Evolutionary conservation across 2,888 invertebrate species (phyloP).

Genomic region (Drosophila cognata): DNA sequence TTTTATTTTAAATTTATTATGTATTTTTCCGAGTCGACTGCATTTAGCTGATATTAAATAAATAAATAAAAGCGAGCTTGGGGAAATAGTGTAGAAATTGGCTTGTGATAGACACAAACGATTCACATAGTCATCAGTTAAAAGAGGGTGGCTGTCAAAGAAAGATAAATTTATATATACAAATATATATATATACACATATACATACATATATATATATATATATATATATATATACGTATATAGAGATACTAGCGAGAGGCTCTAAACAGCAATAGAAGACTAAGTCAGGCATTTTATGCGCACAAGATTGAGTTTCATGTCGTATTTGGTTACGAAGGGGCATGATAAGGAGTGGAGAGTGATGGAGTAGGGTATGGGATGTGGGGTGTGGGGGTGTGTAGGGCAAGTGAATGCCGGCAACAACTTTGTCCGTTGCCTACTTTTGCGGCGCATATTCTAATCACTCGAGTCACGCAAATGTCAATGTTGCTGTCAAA

Average conservation of each 20-base stretch:
- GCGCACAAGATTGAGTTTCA: conserved; percentile 38
- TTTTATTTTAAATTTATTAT: neutral
- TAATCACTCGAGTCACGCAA: conserved; percentile 79
- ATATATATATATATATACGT: neutral
- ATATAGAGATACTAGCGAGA: neutral
- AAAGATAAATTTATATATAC: neutral
- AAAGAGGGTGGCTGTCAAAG: neutral
- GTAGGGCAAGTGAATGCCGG: neutral
- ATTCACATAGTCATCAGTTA: conserved; percentile 19
- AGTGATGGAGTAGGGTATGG: neutral
- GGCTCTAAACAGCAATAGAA: conserved; percentile 29
- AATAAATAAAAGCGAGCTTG: neutral
- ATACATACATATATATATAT: neutral
- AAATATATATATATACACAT: neutral
- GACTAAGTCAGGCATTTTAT: conserved; percentile 48
- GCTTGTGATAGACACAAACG: conserved; percentile 16
- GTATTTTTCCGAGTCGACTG: neutral
- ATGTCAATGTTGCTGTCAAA: conserved; percentile 80
- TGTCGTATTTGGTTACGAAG: neutral
- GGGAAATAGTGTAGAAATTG: conserved; percentile 14
- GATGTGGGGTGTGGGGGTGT: neutral
- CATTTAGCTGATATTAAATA: neutral
- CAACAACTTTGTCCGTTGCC: conserved; percentile 49
- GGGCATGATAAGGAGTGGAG: neutral
- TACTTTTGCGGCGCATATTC: conserved; percentile 71